Conservation (phyloP, 1,140 invertebrate species). For the Habropoda laboriosa region DNA sequence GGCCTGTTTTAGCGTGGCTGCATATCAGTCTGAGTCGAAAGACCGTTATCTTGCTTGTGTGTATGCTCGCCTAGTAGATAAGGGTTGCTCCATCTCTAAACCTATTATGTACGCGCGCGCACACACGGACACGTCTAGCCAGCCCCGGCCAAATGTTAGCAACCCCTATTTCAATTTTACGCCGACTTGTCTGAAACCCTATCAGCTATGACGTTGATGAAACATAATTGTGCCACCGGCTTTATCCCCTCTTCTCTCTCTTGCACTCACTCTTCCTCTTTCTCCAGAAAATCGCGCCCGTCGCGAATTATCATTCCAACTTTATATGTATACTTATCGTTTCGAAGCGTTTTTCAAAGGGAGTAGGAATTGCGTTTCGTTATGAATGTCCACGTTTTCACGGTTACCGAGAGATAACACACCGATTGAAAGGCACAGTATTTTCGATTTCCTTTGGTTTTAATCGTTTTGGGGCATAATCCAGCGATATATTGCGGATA, state of each 20-base stretch:
- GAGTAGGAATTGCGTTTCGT: not conserved
- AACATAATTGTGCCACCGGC: constrained; percentile 33
- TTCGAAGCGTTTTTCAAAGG: not conserved
- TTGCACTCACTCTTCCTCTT: not conserved
- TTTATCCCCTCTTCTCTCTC: constrained; percentile 11
- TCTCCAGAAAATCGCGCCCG: not conserved
- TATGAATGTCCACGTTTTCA: not conserved
- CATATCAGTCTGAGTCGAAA: constrained; percentile 34
- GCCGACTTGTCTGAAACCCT: constrained; percentile 31
- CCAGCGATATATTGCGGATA: constrained; percentile 7
- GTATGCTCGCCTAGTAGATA: constrained; percentile 43
- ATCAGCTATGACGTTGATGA: constrained; percentile 27
- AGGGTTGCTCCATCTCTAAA: constrained; percentile 28
- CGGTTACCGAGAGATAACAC: too few species aligned
- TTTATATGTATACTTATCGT: not conserved
- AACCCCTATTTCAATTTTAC: constrained; percentile 57
- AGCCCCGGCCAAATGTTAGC: constrained; percentile 29
- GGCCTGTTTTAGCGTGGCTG: not conserved
- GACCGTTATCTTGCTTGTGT: constrained; percentile 44
- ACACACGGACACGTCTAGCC: constrained; percentile 5
- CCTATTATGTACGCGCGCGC: constrained; percentile 4
- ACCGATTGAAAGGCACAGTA: not conserved
- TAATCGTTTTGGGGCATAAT: constrained; percentile 1
- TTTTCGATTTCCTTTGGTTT: not conserved
- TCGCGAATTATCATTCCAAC: not conserved